These are phyloP conservation scores for Hemithea aestivaria DNA, from an alignment of 2,888 invertebrate species.

Conservation along the genomic window DNA sequence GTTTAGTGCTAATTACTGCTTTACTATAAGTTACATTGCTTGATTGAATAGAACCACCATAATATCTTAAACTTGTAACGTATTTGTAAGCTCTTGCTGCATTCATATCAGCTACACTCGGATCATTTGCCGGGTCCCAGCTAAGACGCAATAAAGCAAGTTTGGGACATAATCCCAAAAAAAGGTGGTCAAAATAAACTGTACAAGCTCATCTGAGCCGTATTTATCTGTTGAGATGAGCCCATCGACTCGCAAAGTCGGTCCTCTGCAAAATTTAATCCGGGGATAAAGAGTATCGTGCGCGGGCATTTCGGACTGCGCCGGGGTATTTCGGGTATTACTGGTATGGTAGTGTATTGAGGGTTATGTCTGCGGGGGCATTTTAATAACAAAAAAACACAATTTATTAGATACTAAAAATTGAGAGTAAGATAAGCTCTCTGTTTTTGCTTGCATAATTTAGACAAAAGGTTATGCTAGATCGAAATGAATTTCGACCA, in stretches of 20 bases:
- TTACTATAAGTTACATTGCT: no score
- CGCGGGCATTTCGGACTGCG: slow-evolving; percentile 29
- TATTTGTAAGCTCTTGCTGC: not conserved
- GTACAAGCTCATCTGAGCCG: slow-evolving; percentile 30
- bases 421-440: no score
- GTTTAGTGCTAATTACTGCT: no score
- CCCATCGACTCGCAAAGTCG: slow-evolving; percentile 48
- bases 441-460: no score
- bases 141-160: slow-evolving; percentile 31
- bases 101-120: slow-evolving; percentile 2
- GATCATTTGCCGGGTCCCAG: slow-evolving; percentile 11
- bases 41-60: no score
- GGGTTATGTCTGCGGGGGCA: no score
- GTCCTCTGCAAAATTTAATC: slow-evolving; percentile 66
- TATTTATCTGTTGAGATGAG: slow-evolving; percentile 51
- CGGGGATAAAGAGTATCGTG: slow-evolving; percentile 57
- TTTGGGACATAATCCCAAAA: slow-evolving; percentile 27
- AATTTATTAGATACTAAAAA: no score
- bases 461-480: no score
- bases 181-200: slow-evolving; percentile 35
- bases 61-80: no score
- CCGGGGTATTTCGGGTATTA: slow-evolving; percentile 27
- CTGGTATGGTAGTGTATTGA: slow-evolving; percentile 18
- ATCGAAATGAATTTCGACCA: no score
- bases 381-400: no score